Evolutionary conservation across 2,888 invertebrate genomes (phyloP).

Genomic region (Parnassius mnemosyne): DNA sequence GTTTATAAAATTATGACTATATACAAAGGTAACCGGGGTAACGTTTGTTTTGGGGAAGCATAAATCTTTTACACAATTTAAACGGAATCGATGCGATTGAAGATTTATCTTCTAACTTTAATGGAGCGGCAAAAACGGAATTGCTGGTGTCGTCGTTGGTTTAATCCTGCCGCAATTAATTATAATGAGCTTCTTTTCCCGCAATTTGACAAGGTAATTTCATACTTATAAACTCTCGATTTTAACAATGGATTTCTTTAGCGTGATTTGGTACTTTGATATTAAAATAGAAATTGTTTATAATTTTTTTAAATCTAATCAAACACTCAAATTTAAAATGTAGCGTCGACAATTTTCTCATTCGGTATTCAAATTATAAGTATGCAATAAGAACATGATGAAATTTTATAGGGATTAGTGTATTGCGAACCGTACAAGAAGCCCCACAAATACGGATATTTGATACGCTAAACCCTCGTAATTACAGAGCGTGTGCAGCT

Average conservation of each 20-base stretch:
- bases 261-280: too few relatives aligned
- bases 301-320: too few relatives aligned
- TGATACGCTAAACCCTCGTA: constrained; percentile 48
- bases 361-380: not conserved
- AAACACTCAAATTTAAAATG: too few relatives aligned
- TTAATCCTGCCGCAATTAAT: not conserved
- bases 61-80: not conserved
- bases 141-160: not conserved
- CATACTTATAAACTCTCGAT: too few relatives aligned
- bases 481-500: constrained; percentile 32
- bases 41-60: not conserved
- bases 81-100: not conserved
- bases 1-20: too few relatives aligned
- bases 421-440: constrained; percentile 37
- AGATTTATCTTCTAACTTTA: not conserved
- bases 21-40: too few relatives aligned
- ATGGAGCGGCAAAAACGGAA: not conserved
- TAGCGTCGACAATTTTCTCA: too few relatives aligned
- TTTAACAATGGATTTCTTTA: too few relatives aligned
- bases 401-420: constrained; percentile 35
- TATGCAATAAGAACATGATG: not conserved
- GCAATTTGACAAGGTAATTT: too few relatives aligned
- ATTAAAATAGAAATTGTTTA: too few relatives aligned
- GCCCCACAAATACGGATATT: constrained; percentile 45
- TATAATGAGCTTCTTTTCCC: not conserved